Evolutionary conservation across 2,888 invertebrate genomes (phyloP).

Genomic region (Plemyria rubiginata): DNA sequence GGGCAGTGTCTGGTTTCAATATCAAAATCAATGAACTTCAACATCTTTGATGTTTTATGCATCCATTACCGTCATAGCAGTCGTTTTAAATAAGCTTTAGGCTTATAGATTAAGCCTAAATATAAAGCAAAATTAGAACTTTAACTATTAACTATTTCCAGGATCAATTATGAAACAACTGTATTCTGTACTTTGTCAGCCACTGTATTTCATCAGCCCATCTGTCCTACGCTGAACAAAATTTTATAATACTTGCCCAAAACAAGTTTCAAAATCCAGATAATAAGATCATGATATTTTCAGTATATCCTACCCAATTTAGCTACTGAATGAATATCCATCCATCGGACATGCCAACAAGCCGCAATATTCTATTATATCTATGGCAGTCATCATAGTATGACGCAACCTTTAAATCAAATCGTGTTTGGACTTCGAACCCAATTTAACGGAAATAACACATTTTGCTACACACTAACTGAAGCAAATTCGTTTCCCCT

Average conservation of each 20-base stretch:
- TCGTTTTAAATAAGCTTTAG: neutral
- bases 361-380: slow-evolving; percentile 22
- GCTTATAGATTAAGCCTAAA: neutral
- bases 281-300: no score
- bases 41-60: slow-evolving; percentile 13
- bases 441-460: slow-evolving; percentile 42
- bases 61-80: neutral
- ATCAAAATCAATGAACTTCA: slow-evolving; percentile 32
- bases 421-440: slow-evolving; percentile 39
- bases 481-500: slow-evolving; percentile 42
- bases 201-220: no score
- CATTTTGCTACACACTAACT: slow-evolving; percentile 33
- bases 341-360: slow-evolving; percentile 26
- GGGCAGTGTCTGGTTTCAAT: slow-evolving; percentile 27
- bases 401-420: slow-evolving; percentile 41
- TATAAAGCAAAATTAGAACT: no score
- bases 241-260: no score
- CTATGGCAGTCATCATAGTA: slow-evolving; percentile 33
- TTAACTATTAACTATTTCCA: no score
- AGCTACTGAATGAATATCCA: slow-evolving; percentile 13
- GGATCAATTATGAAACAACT: no score
- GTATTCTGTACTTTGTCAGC: no score
- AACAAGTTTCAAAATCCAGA: no score
- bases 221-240: no score
- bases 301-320: neutral